These are phyloP conservation scores for Archips crataeganus DNA, from an alignment of 2,888 invertebrate genomes.

Conservation along the genomic window DNA sequence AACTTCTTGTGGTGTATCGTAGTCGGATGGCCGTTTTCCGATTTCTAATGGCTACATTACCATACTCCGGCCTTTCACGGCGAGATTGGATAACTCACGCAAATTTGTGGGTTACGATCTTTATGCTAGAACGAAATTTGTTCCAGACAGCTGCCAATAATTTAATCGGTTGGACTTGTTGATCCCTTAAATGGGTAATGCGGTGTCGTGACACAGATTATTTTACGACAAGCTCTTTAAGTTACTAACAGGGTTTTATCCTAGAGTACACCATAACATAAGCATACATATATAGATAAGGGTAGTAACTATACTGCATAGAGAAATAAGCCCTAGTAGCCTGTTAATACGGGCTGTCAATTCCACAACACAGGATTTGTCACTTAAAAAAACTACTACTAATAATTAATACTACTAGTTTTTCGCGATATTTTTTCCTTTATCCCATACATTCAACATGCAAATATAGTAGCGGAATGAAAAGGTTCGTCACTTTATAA, in stretches of 20 bases:
- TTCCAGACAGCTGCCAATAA: slow-evolving; percentile 15
- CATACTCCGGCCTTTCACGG: slow-evolving; percentile 80
- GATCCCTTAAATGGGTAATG: not conserved
- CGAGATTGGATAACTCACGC: slow-evolving; percentile 71
- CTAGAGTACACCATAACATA: too few species aligned
- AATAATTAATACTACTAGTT: too few species aligned
- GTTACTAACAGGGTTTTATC: not conserved
- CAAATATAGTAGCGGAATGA: too few species aligned
- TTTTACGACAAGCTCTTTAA: not conserved
- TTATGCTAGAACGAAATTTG: slow-evolving; percentile 25
- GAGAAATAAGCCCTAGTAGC: too few species aligned
- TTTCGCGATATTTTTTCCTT: too few species aligned
- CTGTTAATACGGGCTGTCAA: too few species aligned
- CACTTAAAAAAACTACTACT: too few species aligned
- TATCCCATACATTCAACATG: too few species aligned
- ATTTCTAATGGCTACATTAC: slow-evolving; percentile 79
- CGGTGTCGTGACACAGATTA: not conserved
- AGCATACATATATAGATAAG: too few species aligned
- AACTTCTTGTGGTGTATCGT: slow-evolving; percentile 53
- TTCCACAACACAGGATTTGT: too few species aligned
- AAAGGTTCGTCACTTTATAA: too few species aligned
- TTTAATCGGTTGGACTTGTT: not conserved
- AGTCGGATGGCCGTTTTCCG: slow-evolving; percentile 60
- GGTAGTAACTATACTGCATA: too few species aligned
- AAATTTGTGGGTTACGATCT: slow-evolving; percentile 47